phyloP scores from a whole-genome alignment of 2,888 invertebrate species.

The Dryobota labecula region DNA sequence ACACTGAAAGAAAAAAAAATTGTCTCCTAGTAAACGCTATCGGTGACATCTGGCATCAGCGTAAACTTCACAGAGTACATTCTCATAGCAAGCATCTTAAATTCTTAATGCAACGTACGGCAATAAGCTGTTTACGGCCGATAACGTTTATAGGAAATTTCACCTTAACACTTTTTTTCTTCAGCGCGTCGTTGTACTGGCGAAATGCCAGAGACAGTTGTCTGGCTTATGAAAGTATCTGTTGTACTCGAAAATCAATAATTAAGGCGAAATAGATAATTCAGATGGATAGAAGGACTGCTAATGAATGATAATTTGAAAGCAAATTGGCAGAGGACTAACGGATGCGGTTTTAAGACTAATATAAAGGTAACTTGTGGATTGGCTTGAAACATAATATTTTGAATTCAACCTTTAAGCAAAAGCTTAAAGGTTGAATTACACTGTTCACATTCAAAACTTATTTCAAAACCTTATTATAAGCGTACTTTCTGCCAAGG shows the following conservation, averaged over 20 bases:
- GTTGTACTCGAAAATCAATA: slow-evolving; percentile 43
- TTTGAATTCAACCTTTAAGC: not conserved
- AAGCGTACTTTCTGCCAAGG: slow-evolving; percentile 31
- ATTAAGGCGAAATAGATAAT: slow-evolving; percentile 7
- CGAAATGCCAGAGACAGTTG: slow-evolving; percentile 43
- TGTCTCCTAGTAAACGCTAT: not conserved
- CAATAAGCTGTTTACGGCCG: not conserved
- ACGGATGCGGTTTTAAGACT: not conserved
- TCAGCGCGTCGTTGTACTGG: slow-evolving; percentile 28
- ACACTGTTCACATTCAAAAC: not conserved
- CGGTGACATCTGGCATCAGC: not conserved
- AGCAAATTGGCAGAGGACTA: not conserved
- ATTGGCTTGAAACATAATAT: not conserved
- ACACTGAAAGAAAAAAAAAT: not conserved
- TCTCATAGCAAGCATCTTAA: not conserved
- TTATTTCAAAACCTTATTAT: slow-evolving; percentile 12
- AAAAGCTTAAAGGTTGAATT: slow-evolving; percentile 2
- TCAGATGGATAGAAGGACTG: not conserved
- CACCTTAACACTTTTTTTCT: slow-evolving; percentile 5
- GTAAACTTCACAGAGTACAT: not conserved
- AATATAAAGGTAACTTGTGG: not conserved
- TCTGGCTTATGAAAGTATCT: slow-evolving; percentile 33
- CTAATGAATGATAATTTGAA: not conserved
- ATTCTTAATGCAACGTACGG: not conserved
- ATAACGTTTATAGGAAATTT: slow-evolving; percentile 1